Percentiles rank a stretch among this genome's conserved stretches.
Conservation (phyloP, 2,888 invertebrate species). For the Petrophora chlorosata region DNA sequence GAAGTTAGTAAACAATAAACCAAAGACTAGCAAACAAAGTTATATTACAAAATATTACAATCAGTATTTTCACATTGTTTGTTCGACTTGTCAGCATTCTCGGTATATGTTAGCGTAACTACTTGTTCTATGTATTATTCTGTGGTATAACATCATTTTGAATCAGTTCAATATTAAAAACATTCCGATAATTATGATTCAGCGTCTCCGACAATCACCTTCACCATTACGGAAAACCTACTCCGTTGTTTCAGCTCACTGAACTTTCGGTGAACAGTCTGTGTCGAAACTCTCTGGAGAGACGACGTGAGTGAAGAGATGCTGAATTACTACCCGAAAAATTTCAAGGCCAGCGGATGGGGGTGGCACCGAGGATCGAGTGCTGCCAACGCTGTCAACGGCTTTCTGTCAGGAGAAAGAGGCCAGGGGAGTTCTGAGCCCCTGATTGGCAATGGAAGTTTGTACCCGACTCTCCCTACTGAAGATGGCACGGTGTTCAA, state of each 20-base stretch:
- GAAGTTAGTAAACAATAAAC: no score
- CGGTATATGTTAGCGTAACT: no score
- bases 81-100: no score
- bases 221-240: conserved; percentile 27
- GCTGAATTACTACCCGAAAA: conserved; percentile 72
- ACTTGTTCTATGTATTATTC: no score
- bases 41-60: no score
- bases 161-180: no score
- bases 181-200: neutral
- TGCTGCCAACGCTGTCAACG: conserved; percentile 64
- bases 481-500: conserved; percentile 67
- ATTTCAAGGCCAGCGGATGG: conserved; percentile 76
- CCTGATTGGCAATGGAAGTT: conserved; percentile 53
- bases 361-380: conserved; percentile 70
- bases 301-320: conserved; percentile 38
- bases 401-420: conserved; percentile 67
- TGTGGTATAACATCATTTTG: no score
- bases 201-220: conserved; percentile 2
- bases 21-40: no score
- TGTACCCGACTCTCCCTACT: conserved; percentile 68
- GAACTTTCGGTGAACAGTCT: conserved; percentile 35
- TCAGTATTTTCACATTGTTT: no score
- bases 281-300: conserved; percentile 33
- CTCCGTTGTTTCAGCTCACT: conserved; percentile 44
- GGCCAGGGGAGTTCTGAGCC: conserved; percentile 56